phyloP scores from a whole-genome alignment of 2,113 vertebrate genomes.

The Rhea americana region DNA sequence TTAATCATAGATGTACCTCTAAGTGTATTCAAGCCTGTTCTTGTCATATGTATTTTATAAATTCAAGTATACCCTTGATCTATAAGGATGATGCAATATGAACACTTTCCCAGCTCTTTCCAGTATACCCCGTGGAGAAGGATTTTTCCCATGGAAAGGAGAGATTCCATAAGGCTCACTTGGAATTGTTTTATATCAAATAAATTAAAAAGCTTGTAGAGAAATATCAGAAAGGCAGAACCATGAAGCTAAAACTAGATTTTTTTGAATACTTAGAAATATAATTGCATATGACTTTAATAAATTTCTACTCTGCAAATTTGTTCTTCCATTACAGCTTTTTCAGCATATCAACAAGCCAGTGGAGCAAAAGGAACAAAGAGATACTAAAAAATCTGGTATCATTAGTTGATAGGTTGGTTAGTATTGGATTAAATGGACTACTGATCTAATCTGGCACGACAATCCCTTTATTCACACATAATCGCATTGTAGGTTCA shows the following conservation, averaged over 20 bases:
- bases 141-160: neutral
- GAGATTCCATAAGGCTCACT: neutral
- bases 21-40: neutral
- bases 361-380: neutral
- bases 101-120: neutral
- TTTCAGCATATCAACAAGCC: neutral
- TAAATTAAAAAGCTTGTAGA: neutral
- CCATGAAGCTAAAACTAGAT: neutral
- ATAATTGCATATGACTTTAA: neutral
- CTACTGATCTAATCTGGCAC: neutral
- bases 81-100: neutral
- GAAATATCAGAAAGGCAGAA: neutral
- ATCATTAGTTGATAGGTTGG: neutral
- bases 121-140: neutral
- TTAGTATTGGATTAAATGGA: neutral
- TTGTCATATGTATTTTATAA: neutral
- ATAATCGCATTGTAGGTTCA: rapidly evolving
- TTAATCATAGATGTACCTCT: neutral
- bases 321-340: neutral
- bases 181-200: neutral
- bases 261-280: neutral
- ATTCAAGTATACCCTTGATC: neutral
- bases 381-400: neutral
- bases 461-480: neutral
- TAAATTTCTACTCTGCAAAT: neutral